A percentile compares a stretch with the other conserved stretches of the same genome.
phyloP scores from a whole-genome alignment of 2,888 invertebrate species.

The Tryphoninae sp. region DNA sequence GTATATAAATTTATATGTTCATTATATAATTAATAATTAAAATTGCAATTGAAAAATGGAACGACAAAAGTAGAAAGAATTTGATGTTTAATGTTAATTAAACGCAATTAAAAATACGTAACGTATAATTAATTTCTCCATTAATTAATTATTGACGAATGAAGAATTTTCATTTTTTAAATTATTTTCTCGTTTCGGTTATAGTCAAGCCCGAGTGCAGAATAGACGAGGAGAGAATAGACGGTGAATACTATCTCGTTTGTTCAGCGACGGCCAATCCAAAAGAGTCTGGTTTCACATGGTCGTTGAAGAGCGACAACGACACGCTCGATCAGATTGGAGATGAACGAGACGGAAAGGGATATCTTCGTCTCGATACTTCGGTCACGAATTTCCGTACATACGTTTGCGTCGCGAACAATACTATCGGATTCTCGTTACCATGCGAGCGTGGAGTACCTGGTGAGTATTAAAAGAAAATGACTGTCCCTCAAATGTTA shows the following conservation, averaged over 20 bases:
- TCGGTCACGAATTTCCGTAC: conserved; percentile 87
- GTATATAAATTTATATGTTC: too few relatives aligned
- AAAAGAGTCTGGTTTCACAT: conserved; percentile 88
- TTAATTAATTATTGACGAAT: too few relatives aligned
- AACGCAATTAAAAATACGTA: neutral
- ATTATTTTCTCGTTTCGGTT: conserved; percentile 35
- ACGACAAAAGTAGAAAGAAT: too few relatives aligned
- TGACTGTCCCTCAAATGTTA: neutral
- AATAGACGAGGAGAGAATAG: conserved; percentile 87
- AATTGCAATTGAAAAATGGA: too few relatives aligned
- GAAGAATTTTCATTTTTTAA: neutral
- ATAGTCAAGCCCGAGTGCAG: conserved; percentile 93
- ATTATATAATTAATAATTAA: too few relatives aligned
- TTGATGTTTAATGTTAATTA: too few relatives aligned
- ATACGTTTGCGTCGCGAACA: conserved; percentile 93
- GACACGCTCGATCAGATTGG: conserved; percentile 87
- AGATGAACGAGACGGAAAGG: conserved; percentile 82
- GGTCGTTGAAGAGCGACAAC: conserved; percentile 93
- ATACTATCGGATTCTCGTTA: conserved; percentile 87
- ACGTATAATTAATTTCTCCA: too few relatives aligned
- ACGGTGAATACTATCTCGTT: conserved; percentile 89
- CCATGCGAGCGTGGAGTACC: conserved; percentile 83
- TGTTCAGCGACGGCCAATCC: conserved; percentile 94
- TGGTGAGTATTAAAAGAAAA: conserved; percentile 78
- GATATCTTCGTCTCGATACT: conserved; percentile 86